phyloP scores from a whole-genome alignment of 2,888 invertebrate species.

The Melanchra persicariae region DNA sequence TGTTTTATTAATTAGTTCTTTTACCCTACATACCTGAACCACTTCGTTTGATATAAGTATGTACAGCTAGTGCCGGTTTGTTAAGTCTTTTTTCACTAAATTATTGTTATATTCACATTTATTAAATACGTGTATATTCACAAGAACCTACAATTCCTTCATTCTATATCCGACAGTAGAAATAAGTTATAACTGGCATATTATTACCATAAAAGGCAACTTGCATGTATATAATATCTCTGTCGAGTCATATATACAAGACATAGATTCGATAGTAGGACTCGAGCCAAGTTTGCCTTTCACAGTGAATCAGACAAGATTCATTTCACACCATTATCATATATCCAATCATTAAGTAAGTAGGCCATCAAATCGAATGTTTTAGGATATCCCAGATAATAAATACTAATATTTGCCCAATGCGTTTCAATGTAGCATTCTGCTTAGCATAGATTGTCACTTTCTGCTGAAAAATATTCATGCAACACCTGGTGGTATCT shows the following conservation, averaged over 20 bases:
- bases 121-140: conserved; percentile 78
- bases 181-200: conserved; percentile 61
- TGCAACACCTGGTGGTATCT: conserved; percentile 38
- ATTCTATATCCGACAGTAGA: conserved; percentile 69
- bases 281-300: conserved; percentile 52
- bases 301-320: conserved; percentile 46
- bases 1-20: conserved; percentile 63
- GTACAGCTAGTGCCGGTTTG: conserved; percentile 79
- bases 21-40: conserved; percentile 80
- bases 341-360: conserved; percentile 45
- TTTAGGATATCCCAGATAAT: conserved; percentile 14
- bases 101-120: conserved; percentile 89
- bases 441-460: conserved; percentile 22
- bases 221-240: conserved; percentile 40
- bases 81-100: conserved; percentile 84
- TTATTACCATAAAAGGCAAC: conserved; percentile 59
- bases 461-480: conserved; percentile 50
- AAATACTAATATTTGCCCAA: conserved; percentile 25
- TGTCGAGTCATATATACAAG: conserved; percentile 47
- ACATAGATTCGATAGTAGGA: conserved; percentile 36
- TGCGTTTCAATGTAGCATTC: conserved; percentile 15
- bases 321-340: conserved; percentile 48
- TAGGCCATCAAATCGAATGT: conserved; percentile 60
- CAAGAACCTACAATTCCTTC: conserved; percentile 80
- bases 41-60: conserved; percentile 81